phyloP scores from a whole-genome alignment of 2,888 invertebrate species.

The Folsomia candida region DNA sequence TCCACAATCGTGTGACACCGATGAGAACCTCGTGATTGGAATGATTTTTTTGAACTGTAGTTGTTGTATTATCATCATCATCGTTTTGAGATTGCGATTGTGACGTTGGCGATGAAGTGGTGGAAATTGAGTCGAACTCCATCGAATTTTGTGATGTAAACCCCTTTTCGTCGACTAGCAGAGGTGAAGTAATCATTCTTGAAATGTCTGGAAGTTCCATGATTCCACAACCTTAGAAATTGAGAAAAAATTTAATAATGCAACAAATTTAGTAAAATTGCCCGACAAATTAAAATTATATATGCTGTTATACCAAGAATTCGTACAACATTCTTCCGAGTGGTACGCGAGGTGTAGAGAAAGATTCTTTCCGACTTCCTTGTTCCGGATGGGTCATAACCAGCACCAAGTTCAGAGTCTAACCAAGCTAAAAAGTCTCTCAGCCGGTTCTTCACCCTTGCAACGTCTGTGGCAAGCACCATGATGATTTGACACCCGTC shows the following conservation, averaged over 20 bases:
- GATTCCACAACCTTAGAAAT: slow-evolving; percentile 34
- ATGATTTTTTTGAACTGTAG: no score
- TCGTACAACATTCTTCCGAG: slow-evolving; percentile 39
- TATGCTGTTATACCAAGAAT: slow-evolving; percentile 38
- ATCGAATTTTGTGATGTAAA: slow-evolving; percentile 7
- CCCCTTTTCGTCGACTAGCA: slow-evolving; percentile 14
- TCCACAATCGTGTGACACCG: slow-evolving; percentile 47
- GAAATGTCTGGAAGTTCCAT: slow-evolving; percentile 28
- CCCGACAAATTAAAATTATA: background rate
- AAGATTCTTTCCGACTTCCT: slow-evolving; percentile 30
- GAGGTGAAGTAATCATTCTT: background rate
- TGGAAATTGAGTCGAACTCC: no score
- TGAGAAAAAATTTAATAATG: background rate
- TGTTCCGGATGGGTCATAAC: slow-evolving; percentile 9
- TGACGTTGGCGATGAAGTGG: background rate
- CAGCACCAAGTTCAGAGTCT: slow-evolving; percentile 45
- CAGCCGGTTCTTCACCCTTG: slow-evolving; percentile 30
- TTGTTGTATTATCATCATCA: background rate
- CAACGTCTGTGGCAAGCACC: slow-evolving; percentile 26
- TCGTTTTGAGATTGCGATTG: background rate
- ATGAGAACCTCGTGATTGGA: slow-evolving; percentile 15
- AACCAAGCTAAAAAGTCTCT: slow-evolving; percentile 45
- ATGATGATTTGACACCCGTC: slow-evolving; percentile 36
- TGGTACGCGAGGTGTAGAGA: slow-evolving; percentile 40
- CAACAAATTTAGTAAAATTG: background rate